A percentile compares a stretch with the other conserved stretches of the same genome.
These are phyloP conservation scores for Heloderma charlesbogerti DNA, from an alignment of 2,113 vertebrate species.

Conservation along the genomic window DNA sequence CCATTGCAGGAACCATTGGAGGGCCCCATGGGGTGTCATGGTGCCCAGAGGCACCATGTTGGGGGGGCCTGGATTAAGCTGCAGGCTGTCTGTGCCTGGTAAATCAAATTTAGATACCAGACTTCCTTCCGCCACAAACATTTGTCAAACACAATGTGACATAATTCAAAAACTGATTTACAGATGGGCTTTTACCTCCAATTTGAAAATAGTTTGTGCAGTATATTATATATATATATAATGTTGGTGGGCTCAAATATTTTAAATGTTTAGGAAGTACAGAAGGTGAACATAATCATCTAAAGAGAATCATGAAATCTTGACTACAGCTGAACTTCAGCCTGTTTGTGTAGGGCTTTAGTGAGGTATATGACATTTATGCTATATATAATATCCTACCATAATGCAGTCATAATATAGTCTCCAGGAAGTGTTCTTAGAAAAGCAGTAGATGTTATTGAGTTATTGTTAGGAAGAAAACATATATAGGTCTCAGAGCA, in stretches of 20 bases:
- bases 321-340: neutral
- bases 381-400: neutral
- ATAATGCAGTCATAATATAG: constrained; percentile 60
- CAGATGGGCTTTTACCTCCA: neutral
- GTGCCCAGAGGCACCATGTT: too few relatives aligned
- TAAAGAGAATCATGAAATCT: neutral
- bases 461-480: constrained; percentile 65
- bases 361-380: neutral
- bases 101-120: neutral
- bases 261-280: neutral
- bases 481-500: constrained; percentile 41
- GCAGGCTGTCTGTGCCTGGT: neutral
- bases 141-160: neutral
- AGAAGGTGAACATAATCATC: neutral
- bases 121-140: neutral
- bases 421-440: constrained; percentile 45
- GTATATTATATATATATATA: neutral
- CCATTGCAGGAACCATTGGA: too few relatives aligned
- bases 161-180: neutral
- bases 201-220: neutral
- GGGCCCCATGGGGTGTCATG: too few relatives aligned
- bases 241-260: neutral
- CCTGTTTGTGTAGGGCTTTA: neutral
- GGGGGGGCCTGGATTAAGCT: neutral
- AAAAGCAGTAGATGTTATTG: constrained; percentile 68